These are phyloP conservation scores for Pyrgilauda ruficollis DNA, from an alignment of 2,113 vertebrate genomes.

Conservation along the genomic window DNA sequence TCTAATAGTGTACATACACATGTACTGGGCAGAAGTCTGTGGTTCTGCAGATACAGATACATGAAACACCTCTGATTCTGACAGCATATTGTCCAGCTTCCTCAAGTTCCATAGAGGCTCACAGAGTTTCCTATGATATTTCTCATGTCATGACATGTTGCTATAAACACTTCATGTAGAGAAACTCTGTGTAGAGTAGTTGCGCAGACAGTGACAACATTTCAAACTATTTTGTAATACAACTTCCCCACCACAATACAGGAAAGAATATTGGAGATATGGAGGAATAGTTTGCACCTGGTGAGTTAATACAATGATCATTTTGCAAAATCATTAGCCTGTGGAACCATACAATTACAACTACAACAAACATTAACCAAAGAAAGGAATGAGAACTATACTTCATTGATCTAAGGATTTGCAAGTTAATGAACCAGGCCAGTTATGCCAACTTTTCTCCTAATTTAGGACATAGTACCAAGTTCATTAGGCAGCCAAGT, in stretches of 20 bases:
- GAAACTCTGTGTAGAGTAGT: neutral
- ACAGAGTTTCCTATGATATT: neutral
- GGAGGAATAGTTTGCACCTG: neutral
- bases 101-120: neutral
- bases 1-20: no score
- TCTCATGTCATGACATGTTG: neutral
- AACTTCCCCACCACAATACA: neutral
- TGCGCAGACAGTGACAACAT: neutral
- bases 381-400: neutral
- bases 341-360: neutral
- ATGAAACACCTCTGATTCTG: neutral
- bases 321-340: neutral
- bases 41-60: neutral
- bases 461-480: neutral
- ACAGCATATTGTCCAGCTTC: neutral
- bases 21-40: neutral
- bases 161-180: neutral
- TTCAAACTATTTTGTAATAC: neutral
- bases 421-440: neutral
- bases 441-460: neutral
- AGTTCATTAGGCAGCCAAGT: neutral
- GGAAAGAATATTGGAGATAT: neutral
- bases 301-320: neutral
- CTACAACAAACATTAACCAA: neutral
- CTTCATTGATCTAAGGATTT: neutral